phyloP scores from a whole-genome alignment of 2,797 vertebrate genomes.

The Gobionotothen gibberifrons region DNA sequence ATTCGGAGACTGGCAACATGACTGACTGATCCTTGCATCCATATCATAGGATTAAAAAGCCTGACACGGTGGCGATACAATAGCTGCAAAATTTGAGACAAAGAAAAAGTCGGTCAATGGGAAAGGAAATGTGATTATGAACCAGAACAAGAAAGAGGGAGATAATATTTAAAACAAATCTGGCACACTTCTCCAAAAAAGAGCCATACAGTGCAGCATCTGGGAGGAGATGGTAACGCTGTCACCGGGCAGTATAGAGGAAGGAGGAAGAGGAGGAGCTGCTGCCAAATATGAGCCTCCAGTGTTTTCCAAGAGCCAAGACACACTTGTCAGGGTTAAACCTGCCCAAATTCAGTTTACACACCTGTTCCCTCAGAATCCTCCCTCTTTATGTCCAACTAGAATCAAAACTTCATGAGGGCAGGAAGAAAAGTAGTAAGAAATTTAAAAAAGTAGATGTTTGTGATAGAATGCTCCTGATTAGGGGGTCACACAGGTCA shows the following conservation, averaged over 20 bases:
- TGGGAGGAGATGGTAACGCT: slow-evolving; percentile 47
- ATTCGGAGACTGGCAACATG: slow-evolving; percentile 70
- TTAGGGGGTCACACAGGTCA: background rate
- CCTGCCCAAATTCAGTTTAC: slow-evolving; percentile 62
- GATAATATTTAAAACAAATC: slow-evolving; percentile 48
- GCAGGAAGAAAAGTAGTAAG: background rate
- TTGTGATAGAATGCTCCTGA: background rate
- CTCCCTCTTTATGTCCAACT: slow-evolving; percentile 41
- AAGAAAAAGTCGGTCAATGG: slow-evolving; percentile 64
- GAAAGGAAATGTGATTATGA: slow-evolving; percentile 70
- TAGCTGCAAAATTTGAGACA: slow-evolving; percentile 68
- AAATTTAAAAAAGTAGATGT: background rate
- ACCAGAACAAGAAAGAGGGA: slow-evolving; percentile 52
- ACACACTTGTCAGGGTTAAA: slow-evolving; percentile 62
- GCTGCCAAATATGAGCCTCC: slow-evolving; percentile 59
- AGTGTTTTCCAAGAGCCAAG: slow-evolving; percentile 56
- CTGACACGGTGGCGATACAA: slow-evolving; percentile 68
- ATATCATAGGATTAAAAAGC: slow-evolving; percentile 76
- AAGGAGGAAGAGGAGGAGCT: slow-evolving; percentile 50
- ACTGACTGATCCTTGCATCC: slow-evolving; percentile 78
- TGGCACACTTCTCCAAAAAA: slow-evolving; percentile 61
- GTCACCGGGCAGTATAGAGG: slow-evolving; percentile 68
- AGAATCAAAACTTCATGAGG: slow-evolving; percentile 1
- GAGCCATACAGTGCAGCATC: slow-evolving; percentile 31
- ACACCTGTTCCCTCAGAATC: slow-evolving; percentile 63